Evolutionary conservation across 2,113 vertebrate species (phyloP).

Genomic region (Lagopus leucura): DNA sequence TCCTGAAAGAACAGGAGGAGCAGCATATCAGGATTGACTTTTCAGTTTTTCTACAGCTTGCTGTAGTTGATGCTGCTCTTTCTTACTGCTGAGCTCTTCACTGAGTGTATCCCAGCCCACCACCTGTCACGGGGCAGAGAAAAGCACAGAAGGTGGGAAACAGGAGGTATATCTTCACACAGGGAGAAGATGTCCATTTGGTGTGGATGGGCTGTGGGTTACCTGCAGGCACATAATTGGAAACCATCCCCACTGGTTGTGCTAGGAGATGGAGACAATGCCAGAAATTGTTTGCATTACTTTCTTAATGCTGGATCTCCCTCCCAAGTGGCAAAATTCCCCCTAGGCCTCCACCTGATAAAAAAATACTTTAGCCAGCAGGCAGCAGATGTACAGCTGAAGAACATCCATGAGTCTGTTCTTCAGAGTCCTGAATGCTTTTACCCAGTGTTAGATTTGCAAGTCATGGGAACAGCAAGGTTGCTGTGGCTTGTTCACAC

Average conservation of each 20-base stretch:
- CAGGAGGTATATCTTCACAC: background rate
- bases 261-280: background rate
- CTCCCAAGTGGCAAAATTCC: background rate
- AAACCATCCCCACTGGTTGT: background rate
- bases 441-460: background rate
- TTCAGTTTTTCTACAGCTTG: background rate
- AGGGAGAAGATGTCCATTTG: background rate
- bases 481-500: rapidly evolving
- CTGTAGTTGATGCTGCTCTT: background rate
- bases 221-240: background rate
- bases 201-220: background rate
- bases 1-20: background rate
- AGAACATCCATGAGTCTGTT: background rate
- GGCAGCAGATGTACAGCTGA: background rate
- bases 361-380: background rate
- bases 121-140: background rate
- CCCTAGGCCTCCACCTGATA: background rate
- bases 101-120: background rate
- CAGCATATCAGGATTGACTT: background rate
- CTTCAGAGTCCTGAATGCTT: background rate
- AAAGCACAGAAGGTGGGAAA: background rate
- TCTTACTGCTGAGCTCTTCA: background rate
- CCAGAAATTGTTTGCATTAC: background rate
- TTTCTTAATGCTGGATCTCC: background rate
- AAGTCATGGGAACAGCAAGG: background rate